Percentiles rank a stretch among this genome's conserved stretches.
Evolutionary conservation across 2,797 vertebrate genomes (phyloP).

Genomic region (Propithecus deckenii): DNA sequence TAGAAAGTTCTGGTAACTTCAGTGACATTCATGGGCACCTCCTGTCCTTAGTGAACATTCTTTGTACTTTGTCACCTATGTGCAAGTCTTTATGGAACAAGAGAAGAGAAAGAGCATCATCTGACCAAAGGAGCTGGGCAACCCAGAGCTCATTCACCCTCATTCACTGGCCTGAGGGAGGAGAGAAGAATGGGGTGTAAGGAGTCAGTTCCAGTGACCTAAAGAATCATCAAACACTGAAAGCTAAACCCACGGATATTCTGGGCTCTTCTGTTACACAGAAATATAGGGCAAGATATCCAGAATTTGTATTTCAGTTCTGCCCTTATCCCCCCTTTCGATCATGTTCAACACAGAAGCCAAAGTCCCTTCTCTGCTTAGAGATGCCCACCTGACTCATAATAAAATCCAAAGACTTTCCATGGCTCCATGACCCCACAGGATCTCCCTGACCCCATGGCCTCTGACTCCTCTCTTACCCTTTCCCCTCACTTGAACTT

Average conservation of each 20-base stretch:
- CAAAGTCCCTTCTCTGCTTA: not conserved
- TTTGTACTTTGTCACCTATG: not conserved
- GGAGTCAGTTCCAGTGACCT: not conserved
- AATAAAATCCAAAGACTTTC: not conserved
- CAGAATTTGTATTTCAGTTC: not conserved
- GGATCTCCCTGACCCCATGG: not conserved
- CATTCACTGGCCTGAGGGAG: no score
- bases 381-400: not conserved
- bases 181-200: not conserved
- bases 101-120: not conserved
- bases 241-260: not conserved
- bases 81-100: not conserved
- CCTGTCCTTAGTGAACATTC: not conserved
- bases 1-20: not conserved
- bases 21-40: not conserved
- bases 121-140: not conserved
- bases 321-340: not conserved
- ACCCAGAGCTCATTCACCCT: no score
- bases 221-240: not conserved
- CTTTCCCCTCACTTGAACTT: not conserved
- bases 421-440: not conserved
- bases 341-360: not conserved
- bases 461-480: not conserved
- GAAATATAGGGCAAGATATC: not conserved
- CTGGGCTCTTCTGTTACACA: not conserved